phyloP scores from a whole-genome alignment of 2,888 invertebrate species.

The Stenichneumon culpator region DNA sequence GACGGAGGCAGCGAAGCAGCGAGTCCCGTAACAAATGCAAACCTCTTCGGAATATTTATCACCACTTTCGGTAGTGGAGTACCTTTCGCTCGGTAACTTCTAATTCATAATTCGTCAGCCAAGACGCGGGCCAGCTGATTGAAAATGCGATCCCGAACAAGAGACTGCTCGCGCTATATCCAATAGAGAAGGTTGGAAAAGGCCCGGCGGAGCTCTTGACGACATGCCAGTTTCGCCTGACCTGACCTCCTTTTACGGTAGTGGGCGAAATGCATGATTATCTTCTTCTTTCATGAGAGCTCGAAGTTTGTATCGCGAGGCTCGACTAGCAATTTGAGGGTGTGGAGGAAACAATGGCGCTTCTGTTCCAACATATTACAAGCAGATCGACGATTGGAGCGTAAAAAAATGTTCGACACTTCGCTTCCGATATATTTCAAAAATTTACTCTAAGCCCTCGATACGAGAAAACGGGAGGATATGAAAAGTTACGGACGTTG shows the following conservation, averaged over 20 bases:
- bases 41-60: slow-evolving; percentile 35
- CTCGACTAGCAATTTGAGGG: not conserved
- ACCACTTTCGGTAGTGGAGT: slow-evolving; percentile 20
- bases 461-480: not conserved
- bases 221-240: slow-evolving; percentile 7
- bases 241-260: slow-evolving; percentile 14
- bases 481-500: not conserved
- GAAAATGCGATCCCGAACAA: slow-evolving; percentile 46
- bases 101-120: slow-evolving; percentile 34
- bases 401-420: not conserved
- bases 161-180: not conserved
- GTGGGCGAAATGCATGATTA: not conserved
- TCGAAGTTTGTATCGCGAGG: not conserved
- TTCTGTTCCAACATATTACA: not conserved
- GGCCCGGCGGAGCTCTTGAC: not conserved
- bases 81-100: slow-evolving; percentile 26
- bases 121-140: slow-evolving; percentile 37
- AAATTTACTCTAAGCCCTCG: not conserved
- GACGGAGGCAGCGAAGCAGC: not conserved
- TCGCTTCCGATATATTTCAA: not conserved
- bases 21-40: not conserved
- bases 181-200: not conserved
- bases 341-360: not conserved
- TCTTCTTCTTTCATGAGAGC: not conserved
- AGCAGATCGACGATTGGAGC: not conserved